These are phyloP conservation scores for Balearica regulorum DNA, from an alignment of 2,797 vertebrate species.

Conservation along the genomic window DNA sequence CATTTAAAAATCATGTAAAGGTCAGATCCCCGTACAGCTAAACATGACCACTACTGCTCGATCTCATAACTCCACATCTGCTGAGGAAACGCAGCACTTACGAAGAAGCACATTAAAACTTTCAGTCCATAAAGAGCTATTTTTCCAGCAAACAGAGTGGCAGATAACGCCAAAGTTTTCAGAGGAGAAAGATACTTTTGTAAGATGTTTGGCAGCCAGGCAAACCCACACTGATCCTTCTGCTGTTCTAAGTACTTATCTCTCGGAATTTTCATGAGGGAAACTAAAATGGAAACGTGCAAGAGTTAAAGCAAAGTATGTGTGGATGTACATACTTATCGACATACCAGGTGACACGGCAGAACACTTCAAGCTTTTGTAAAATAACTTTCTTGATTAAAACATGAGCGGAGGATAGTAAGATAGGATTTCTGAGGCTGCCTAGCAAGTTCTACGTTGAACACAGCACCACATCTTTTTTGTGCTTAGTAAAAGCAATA, in stretches of 20 bases:
- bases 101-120: neutral
- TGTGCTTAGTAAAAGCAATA: neutral
- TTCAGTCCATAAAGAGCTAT: neutral
- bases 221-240: neutral
- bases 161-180: constrained; percentile 1
- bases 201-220: neutral
- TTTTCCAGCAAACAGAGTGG: neutral
- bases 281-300: neutral
- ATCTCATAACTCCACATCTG: neutral
- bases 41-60: neutral
- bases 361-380: neutral
- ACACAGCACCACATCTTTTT: neutral
- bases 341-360: neutral
- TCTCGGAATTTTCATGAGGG: neutral
- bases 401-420: neutral
- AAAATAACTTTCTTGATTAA: neutral
- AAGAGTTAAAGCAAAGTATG: neutral
- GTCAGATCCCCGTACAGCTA: neutral
- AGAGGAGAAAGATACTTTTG: neutral
- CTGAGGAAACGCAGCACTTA: neutral
- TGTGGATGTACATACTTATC: neutral
- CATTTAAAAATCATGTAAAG: neutral
- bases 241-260: neutral
- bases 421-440: neutral
- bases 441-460: neutral